A percentile compares a stretch with the other conserved stretches of the same genome.
These are phyloP conservation scores for Muscicapa comitata DNA, from an alignment of 2,797 vertebrate genomes.

Conservation along the genomic window DNA sequence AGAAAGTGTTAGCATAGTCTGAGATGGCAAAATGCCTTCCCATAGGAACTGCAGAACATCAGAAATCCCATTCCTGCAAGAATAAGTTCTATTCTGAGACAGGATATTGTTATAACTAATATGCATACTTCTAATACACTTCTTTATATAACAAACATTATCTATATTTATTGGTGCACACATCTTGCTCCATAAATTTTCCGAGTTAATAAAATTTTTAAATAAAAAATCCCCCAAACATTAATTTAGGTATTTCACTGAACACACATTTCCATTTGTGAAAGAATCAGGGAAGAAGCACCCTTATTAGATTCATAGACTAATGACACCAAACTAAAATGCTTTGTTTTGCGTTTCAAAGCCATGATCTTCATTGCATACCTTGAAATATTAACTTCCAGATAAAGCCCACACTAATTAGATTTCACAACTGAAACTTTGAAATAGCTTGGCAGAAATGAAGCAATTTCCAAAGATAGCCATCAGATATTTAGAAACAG, in stretches of 20 bases:
- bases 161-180: background rate
- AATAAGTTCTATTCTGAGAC: background rate
- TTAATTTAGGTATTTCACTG: background rate
- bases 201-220: background rate
- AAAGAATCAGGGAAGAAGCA: background rate
- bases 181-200: background rate
- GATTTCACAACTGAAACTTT: background rate
- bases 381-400: background rate
- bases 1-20: background rate
- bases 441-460: background rate
- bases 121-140: background rate
- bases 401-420: background rate
- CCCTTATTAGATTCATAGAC: fast-evolving
- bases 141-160: background rate
- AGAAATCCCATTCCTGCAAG: background rate
- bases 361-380: background rate
- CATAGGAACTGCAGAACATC: background rate
- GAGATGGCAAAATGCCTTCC: background rate
- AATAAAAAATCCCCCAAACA: fast-evolving
- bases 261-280: background rate
- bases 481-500: background rate
- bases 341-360: background rate
- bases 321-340: background rate
- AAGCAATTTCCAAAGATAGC: background rate
- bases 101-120: background rate